Evolutionary conservation across 2,888 invertebrate species (phyloP).

Genomic region (Synanthedon tipuliformis): DNA sequence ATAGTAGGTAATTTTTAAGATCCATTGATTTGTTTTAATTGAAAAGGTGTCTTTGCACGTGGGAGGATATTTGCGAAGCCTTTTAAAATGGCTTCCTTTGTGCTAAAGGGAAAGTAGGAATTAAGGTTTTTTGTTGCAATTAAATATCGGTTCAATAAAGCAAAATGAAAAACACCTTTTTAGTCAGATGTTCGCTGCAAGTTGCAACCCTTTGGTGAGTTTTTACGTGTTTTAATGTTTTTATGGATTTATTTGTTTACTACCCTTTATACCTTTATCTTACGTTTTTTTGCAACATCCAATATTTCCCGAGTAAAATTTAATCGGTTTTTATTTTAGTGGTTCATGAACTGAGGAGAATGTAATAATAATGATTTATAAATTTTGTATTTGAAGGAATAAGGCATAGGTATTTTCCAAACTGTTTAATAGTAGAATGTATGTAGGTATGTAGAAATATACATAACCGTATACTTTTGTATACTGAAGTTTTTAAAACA

Average conservation of each 20-base stretch:
- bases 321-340: no score
- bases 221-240: constrained; percentile 1
- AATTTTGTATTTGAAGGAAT: no score
- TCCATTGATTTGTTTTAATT: not conserved
- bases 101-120: constrained; percentile 48
- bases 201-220: constrained; percentile 25
- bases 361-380: no score
- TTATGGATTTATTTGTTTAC: not conserved
- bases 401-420: no score
- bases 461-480: no score
- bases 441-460: no score
- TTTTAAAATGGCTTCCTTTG: constrained; percentile 44
- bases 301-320: no score
- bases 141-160: constrained; percentile 36
- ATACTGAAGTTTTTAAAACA: no score
- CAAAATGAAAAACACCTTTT: constrained; percentile 35
- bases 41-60: constrained; percentile 18
- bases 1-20: no score
- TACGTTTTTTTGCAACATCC: no score
- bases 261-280: constrained; percentile 1
- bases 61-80: constrained; percentile 61
- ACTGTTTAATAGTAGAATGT: no score
- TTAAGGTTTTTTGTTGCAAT: constrained; percentile 41
- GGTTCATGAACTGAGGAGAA: no score
- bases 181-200: constrained; percentile 19